Percentiles rank a stretch among this genome's conserved stretches.
Conservation (phyloP, 2,888 invertebrate genomes). For the Dryococelus australis region DNA sequence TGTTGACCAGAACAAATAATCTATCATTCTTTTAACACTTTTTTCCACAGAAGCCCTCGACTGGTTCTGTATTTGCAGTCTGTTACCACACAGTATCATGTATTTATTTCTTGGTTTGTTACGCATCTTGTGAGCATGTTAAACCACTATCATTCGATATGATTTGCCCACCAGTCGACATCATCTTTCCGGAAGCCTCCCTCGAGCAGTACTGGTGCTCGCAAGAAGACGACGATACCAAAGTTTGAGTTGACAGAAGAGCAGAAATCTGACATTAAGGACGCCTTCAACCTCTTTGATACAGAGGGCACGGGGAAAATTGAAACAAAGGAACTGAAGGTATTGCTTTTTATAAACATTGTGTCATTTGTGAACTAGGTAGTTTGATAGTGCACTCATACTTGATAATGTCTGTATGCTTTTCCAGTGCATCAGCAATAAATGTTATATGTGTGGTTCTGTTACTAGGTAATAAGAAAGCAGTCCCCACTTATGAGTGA, state of each 20-base stretch:
- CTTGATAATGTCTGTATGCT: neutral
- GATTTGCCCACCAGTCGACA: neutral
- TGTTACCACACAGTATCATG: no score
- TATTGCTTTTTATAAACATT: conserved; percentile 54
- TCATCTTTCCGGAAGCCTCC: conserved; percentile 19
- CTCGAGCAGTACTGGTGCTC: conserved; percentile 55
- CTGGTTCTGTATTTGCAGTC: no score
- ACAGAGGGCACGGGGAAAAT: conserved; percentile 88
- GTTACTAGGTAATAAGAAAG: no score
- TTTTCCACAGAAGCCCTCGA: no score
- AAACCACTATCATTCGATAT: neutral
- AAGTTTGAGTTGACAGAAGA: conserved; percentile 89
- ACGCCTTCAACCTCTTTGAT: conserved; percentile 95
- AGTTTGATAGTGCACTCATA: no score
- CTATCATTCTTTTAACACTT: no score
- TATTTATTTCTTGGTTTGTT: no score
- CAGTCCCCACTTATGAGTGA: no score
- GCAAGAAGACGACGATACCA: conserved; percentile 72
- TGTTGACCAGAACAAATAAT: no score
- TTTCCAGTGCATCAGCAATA: neutral
- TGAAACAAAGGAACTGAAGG: conserved; percentile 91
- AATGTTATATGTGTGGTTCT: no score
- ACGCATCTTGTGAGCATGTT: no score
- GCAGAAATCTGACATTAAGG: conserved; percentile 90
- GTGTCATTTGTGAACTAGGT: no score